phyloP scores from a whole-genome alignment of 2,113 vertebrate species.

The Elanus axillaris region DNA sequence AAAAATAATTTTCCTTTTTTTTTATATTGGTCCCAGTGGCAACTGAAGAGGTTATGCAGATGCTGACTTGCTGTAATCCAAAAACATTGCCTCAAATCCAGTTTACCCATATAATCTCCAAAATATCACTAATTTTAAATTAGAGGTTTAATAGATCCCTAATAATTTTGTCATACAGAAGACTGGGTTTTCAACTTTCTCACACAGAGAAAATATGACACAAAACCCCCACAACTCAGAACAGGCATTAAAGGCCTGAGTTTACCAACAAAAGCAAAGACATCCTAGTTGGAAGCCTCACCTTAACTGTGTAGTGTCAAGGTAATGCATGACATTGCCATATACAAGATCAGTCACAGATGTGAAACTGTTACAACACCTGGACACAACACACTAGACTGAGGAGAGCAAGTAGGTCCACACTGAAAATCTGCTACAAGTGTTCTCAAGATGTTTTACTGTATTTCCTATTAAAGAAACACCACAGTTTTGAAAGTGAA shows the following conservation, averaged over 20 bases:
- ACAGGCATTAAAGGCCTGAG: not conserved
- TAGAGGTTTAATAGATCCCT: not conserved
- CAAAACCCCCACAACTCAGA: not conserved
- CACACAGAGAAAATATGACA: not conserved
- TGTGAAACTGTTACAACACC: not conserved
- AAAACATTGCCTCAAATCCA: not conserved
- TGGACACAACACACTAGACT: not conserved
- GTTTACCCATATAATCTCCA: not conserved
- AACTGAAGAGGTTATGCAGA: not conserved
- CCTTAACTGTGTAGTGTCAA: not conserved
- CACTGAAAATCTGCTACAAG: not conserved
- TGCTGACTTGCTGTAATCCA: not conserved
- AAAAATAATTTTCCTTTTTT: not conserved
- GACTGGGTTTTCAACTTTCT: not conserved
- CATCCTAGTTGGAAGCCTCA: not conserved
- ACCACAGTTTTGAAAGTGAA: not conserved
- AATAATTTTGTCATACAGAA: not conserved
- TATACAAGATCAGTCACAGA: not conserved
- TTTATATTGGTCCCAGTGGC: not conserved
- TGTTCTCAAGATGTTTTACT: not conserved
- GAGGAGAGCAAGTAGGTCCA: not conserved
- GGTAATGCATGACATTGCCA: not conserved
- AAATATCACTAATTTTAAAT: not conserved
- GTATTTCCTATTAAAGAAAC: not conserved
- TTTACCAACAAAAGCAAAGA: not conserved